phyloP scores from a whole-genome alignment of 2,797 vertebrate genomes.

The Pseudotriccus pelzelni region DNA sequence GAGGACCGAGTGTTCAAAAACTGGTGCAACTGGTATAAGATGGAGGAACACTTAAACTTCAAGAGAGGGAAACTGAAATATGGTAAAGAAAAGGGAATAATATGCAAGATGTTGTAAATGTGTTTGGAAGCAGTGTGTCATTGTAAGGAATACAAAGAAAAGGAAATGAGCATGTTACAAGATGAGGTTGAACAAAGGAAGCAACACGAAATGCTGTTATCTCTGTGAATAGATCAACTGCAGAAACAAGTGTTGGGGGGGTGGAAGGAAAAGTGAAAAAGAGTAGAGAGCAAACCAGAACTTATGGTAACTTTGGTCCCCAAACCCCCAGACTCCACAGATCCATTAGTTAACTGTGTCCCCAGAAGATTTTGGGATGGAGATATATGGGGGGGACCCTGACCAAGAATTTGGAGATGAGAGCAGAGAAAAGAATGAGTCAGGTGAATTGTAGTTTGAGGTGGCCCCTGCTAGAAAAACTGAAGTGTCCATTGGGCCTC shows the following conservation, averaged over 20 bases:
- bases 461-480: not conserved
- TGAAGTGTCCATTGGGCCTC: not conserved
- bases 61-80: not conserved
- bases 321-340: not conserved
- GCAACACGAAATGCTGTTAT: not conserved
- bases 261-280: not conserved
- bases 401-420: not conserved
- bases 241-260: not conserved
- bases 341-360: not conserved
- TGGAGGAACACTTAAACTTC: not conserved
- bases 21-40: not conserved
- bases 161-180: not conserved
- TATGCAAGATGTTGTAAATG: not conserved
- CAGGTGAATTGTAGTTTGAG: not conserved
- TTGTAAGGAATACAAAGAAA: not conserved
- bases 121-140: not conserved
- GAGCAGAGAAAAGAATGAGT: not conserved
- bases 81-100: not conserved
- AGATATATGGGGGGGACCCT: not conserved
- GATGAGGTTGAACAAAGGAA: not conserved
- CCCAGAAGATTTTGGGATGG: not conserved
- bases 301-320: not conserved
- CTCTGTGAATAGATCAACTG: not conserved
- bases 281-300: not conserved
- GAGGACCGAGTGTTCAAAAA: not conserved